Base-by-base conservation (phyloP, 2,888 invertebrate species). In the Leucophenga montana region DNA sequence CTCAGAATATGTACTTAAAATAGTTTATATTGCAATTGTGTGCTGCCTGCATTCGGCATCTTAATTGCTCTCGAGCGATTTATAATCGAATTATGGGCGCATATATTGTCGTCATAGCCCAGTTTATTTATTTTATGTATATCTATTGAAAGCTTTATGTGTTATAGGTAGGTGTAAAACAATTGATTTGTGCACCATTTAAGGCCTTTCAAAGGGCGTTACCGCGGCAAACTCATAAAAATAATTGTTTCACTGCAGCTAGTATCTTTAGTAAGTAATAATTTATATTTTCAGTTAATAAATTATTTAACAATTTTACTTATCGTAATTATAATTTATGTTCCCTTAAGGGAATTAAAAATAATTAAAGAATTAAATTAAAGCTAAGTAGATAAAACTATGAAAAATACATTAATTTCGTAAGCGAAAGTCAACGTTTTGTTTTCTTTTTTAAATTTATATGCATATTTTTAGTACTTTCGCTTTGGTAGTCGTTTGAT, bases 11-110 rank as follows among this genome's bases (percentile, higher is more conserved):
- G 27, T 27, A 11, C 57, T 54, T 54, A 3, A 18, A 16, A 18
- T 46, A 44, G 44, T 62, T 4, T 44, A 11, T 59, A 16, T 16
- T 31, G 59, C 13, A n/a, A n/a, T 48, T 59, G 33, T 59, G 11
- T 59, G 27, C 33, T 31, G 14, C 33, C 27, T 27, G 27, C 33
- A 44, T 39, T 50, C 18, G 9, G 31, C 65, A 22, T 53, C 13
- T 65, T 65, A 62, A 62, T 44, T 18, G 61, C 61, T 62, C 39
- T 44, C 18, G 61, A 62, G 27, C 27, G 27, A 27, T 39, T 39
- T 39, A 39, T 39, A 11, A 11, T 39, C 8, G 11, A 20, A 46
- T 64, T 48, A 48, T 64, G 44, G 18, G 9, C 22, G 11, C 54
- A 20, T 54, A 1, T 8, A 11, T 39, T 11, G 39, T 39, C 39